phyloP scores from a whole-genome alignment of 2,113 vertebrate species.

The Scytalopus superciliaris region DNA sequence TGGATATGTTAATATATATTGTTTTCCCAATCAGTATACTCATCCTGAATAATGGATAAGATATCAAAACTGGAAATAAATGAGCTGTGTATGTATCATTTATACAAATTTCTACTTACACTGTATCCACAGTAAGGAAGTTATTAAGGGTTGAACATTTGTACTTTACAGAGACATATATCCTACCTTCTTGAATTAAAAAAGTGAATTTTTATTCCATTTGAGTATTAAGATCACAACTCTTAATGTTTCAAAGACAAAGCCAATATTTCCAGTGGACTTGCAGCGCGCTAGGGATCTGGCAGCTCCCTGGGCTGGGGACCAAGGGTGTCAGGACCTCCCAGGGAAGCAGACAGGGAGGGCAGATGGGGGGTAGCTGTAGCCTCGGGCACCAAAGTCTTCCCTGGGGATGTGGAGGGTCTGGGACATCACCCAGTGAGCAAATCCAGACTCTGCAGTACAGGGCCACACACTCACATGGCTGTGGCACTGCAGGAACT shows the following conservation, averaged over 20 bases:
- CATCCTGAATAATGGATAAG: neutral
- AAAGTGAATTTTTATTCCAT: neutral
- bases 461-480: accelerated
- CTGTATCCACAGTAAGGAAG: neutral
- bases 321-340: accelerated
- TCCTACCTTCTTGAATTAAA: neutral
- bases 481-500: neutral
- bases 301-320: neutral
- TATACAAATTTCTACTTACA: neutral
- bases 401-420: neutral
- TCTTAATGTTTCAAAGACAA: neutral
- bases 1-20: neutral
- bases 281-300: accelerated
- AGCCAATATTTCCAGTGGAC: neutral
- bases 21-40: neutral
- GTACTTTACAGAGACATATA: neutral
- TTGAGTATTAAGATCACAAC: neutral
- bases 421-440: neutral
- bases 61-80: neutral
- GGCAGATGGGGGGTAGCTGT: accelerated
- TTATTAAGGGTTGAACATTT: neutral
- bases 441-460: neutral
- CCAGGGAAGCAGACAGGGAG: accelerated
- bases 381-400: neutral
- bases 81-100: neutral